Percentiles rank a stretch among this genome's conserved stretches.
These are phyloP conservation scores for Paraescarpia echinospica DNA, from an alignment of 1,140 invertebrate genomes.

Conservation along the genomic window DNA sequence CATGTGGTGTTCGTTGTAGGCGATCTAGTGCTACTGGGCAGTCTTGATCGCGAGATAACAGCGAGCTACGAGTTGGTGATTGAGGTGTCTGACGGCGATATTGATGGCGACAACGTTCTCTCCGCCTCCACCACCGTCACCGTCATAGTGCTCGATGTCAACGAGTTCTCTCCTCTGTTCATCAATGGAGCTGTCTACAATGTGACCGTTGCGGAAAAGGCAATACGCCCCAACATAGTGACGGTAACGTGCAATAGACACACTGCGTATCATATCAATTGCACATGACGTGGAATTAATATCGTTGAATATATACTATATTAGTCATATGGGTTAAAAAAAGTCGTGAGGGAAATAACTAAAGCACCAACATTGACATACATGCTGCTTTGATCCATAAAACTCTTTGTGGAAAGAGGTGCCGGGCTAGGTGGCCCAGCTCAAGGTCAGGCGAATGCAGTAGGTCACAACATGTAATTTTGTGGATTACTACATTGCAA, in stretches of 20 bases:
- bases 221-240: not conserved
- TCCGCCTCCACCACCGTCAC: not conserved
- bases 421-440: too few relatives aligned
- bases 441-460: too few relatives aligned
- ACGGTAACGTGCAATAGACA: not conserved
- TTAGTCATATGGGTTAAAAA: too few relatives aligned
- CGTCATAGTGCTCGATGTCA: not conserved
- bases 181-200: not conserved
- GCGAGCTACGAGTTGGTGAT: not conserved
- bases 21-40: not conserved
- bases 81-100: not conserved
- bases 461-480: too few relatives aligned
- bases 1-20: not conserved
- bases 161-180: not conserved
- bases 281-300: too few relatives aligned
- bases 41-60: conserved; percentile 1
- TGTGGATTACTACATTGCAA: too few relatives aligned
- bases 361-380: too few relatives aligned
- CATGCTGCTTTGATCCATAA: too few relatives aligned
- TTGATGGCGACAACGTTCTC: not conserved
- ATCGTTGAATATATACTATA: too few relatives aligned
- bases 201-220: not conserved
- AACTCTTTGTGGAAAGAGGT: too few relatives aligned
- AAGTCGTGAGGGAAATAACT: too few relatives aligned
- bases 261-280: not conserved